Evolutionary conservation across 2,113 vertebrate species (phyloP).

Genomic region (Prunella himalayana): DNA sequence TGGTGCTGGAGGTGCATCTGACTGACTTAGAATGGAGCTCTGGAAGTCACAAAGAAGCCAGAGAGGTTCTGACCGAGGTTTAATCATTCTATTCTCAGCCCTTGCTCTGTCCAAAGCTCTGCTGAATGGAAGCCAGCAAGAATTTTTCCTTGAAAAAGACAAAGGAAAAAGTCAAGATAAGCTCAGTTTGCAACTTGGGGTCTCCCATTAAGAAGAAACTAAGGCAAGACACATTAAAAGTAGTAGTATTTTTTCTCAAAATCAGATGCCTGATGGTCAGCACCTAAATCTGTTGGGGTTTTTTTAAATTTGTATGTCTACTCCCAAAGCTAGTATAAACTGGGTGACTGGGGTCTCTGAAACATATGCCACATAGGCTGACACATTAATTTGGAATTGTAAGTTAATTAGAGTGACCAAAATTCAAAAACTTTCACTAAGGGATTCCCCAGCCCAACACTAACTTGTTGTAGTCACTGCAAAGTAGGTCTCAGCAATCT

Average conservation of each 20-base stretch:
- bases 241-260: not conserved
- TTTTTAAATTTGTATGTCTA: not conserved
- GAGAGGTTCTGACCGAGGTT: not conserved
- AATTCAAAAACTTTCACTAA: not conserved
- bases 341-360: not conserved
- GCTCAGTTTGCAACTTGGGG: not conserved
- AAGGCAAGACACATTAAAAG: not conserved
- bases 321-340: not conserved
- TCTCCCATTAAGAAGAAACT: not conserved
- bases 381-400: not conserved
- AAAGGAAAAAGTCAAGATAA: not conserved
- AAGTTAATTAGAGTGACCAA: not conserved
- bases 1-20: constrained; percentile 39
- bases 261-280: not conserved
- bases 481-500: not conserved
- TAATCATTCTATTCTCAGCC: constrained; percentile 21
- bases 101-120: not conserved
- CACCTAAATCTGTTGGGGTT: not conserved
- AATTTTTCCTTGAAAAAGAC: constrained; percentile 15
- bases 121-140: not conserved
- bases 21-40: not conserved
- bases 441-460: not conserved
- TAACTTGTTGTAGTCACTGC: not conserved
- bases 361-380: not conserved
- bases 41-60: constrained; percentile 44